phyloP scores from a whole-genome alignment of 2,888 invertebrate species.

The Augiades crinisus region DNA sequence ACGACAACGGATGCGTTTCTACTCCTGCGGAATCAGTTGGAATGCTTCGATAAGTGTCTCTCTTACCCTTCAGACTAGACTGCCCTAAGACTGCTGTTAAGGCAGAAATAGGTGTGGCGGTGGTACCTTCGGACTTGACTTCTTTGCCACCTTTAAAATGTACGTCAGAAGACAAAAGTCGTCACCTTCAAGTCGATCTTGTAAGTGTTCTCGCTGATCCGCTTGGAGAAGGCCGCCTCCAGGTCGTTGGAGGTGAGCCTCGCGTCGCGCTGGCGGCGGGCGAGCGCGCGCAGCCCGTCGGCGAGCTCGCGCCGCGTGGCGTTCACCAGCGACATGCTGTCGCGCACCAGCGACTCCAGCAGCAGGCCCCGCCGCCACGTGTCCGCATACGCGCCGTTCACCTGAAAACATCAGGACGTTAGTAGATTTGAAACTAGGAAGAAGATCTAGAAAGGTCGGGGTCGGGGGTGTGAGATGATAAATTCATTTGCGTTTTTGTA shows the following conservation, averaged over 20 bases:
- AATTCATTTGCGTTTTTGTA: no score
- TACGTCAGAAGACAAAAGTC: background rate
- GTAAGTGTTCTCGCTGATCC: conserved; percentile 62
- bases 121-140: no score
- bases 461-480: no score
- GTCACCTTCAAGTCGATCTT: conserved; percentile 63
- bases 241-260: conserved; percentile 59
- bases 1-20: no score
- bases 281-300: conserved; percentile 71
- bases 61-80: no score
- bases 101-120: no score
- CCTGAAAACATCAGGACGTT: conserved; percentile 66
- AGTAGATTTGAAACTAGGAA: no score
- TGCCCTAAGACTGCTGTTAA: no score
- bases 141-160: no score
- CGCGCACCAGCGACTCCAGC: conserved; percentile 72
- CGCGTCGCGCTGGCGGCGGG: conserved; percentile 63
- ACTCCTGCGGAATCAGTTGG: no score
- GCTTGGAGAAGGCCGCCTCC: conserved; percentile 57
- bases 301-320: conserved; percentile 77
- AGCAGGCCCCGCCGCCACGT: conserved; percentile 79
- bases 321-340: conserved; percentile 75
- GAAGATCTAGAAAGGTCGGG: background rate
- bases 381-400: conserved; percentile 83
- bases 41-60: no score